Conservation (phyloP, 2,113 vertebrate species). For the Baryphthengus martii region DNA sequence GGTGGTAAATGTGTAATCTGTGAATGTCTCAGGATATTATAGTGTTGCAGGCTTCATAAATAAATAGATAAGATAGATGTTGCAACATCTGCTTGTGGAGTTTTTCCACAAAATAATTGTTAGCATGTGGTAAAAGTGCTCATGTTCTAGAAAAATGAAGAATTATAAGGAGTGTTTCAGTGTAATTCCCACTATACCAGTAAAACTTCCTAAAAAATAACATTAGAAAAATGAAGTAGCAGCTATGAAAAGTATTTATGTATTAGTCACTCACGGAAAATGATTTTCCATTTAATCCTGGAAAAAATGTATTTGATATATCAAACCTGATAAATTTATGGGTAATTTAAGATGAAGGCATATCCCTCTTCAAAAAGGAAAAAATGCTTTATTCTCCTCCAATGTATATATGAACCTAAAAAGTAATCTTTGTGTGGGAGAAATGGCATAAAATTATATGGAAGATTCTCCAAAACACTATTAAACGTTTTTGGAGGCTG, state of each 20-base stretch:
- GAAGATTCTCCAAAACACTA: background rate
- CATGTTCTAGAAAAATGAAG: background rate
- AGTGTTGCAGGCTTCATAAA: background rate
- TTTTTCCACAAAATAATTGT: background rate
- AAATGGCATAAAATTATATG: background rate
- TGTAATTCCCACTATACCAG: background rate
- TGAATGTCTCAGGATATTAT: background rate
- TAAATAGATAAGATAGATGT: background rate
- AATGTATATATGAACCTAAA: background rate
- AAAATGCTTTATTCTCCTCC: background rate
- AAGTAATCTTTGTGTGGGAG: background rate
- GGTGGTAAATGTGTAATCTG: background rate
- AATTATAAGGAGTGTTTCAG: background rate
- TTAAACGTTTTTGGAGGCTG: background rate
- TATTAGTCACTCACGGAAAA: background rate
- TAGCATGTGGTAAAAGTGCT: rapidly evolving
- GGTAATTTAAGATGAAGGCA: background rate
- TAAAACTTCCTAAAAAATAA: background rate
- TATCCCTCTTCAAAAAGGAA: background rate
- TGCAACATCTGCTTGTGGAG: background rate
- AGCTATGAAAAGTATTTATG: background rate
- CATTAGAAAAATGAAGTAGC: background rate
- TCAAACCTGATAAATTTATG: background rate
- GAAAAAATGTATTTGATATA: background rate
- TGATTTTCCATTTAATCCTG: background rate